Percentiles rank a stretch among this genome's conserved stretches.
Evolutionary conservation across 2,113 vertebrate genomes (phyloP).

Genomic region (Marmota flaviventris): DNA sequence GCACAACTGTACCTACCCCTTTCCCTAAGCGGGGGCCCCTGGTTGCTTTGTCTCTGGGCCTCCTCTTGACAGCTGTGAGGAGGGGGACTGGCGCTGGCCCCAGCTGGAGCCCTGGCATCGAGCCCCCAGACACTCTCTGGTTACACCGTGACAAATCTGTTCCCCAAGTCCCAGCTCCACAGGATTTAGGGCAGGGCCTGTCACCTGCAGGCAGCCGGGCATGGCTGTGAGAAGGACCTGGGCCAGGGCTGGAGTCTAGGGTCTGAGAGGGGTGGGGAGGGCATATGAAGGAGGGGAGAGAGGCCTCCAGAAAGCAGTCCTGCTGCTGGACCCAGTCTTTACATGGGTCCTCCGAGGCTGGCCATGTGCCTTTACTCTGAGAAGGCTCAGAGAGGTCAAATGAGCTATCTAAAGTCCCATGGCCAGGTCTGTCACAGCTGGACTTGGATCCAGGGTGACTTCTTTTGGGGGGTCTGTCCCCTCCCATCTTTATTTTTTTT

Average conservation of each 20-base stretch:
- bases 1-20: background rate
- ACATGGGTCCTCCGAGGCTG: fast-evolving
- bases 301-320: background rate
- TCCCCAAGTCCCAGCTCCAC: background rate
- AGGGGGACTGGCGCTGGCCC: constrained; percentile 37
- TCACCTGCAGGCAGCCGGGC: constrained; percentile 53
- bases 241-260: background rate
- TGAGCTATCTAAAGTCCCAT: background rate
- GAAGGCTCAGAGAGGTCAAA: background rate
- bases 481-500: too few relatives aligned
- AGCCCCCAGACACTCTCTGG: constrained; percentile 69
- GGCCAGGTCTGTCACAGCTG: background rate
- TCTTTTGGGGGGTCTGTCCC: background rate
- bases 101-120: constrained; percentile 65
- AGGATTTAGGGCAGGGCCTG: background rate
- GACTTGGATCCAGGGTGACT: background rate
- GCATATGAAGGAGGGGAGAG: background rate
- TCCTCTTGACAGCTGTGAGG: constrained; percentile 74
- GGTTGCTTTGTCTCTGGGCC: constrained; percentile 55
- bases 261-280: background rate
- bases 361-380: background rate
- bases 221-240: constrained; percentile 10
- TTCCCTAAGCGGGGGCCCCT: background rate
- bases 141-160: constrained; percentile 70
- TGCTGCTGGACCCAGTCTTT: background rate